These are phyloP conservation scores for Cecropterus lyciades DNA, from an alignment of 1,140 invertebrate species.

Conservation along the genomic window DNA sequence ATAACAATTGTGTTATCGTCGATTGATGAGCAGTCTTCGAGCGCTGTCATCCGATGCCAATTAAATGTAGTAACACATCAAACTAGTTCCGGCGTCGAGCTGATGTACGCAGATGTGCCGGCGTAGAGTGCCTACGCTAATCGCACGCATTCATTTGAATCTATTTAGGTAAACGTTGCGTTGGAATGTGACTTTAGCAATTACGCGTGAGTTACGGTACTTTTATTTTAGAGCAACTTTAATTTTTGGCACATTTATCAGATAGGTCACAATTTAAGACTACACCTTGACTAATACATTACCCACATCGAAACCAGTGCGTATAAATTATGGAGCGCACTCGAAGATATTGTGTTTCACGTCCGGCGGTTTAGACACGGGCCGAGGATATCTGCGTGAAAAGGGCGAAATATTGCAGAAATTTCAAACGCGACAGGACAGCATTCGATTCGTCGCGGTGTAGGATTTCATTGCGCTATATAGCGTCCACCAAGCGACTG, in stretches of 20 bases:
- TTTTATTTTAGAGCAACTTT: slow-evolving; percentile 38
- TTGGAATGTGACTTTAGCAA: slow-evolving; percentile 51
- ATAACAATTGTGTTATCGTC: slow-evolving; percentile 37
- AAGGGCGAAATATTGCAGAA: slow-evolving; percentile 82
- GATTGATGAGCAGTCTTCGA: slow-evolving; percentile 51
- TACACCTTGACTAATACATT: slow-evolving; percentile 64
- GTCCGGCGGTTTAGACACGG: slow-evolving; percentile 76
- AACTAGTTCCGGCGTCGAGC: slow-evolving; percentile 51
- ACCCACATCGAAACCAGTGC: slow-evolving; percentile 54
- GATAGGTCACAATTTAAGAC: slow-evolving; percentile 58
- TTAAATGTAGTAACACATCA: slow-evolving; percentile 65
- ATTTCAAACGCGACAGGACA: slow-evolving; percentile 79
- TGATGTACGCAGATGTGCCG: slow-evolving; percentile 45
- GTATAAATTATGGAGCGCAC: slow-evolving; percentile 78
- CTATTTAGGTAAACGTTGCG: slow-evolving; percentile 66
- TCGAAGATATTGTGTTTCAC: slow-evolving; percentile 81
- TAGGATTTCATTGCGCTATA: slow-evolving; percentile 81
- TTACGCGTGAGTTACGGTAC: slow-evolving; percentile 40
- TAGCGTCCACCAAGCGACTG: slow-evolving; percentile 54
- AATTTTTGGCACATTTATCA: slow-evolving; percentile 47
- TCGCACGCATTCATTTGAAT: slow-evolving; percentile 72
- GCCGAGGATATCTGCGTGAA: slow-evolving; percentile 76
- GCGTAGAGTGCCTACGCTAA: slow-evolving; percentile 48
- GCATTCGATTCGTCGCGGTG: slow-evolving; percentile 80
- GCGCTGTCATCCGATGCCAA: slow-evolving; percentile 54